Base-by-base conservation (phyloP, 2,888 invertebrate species). In the Podotricha telesiphe region DNA sequence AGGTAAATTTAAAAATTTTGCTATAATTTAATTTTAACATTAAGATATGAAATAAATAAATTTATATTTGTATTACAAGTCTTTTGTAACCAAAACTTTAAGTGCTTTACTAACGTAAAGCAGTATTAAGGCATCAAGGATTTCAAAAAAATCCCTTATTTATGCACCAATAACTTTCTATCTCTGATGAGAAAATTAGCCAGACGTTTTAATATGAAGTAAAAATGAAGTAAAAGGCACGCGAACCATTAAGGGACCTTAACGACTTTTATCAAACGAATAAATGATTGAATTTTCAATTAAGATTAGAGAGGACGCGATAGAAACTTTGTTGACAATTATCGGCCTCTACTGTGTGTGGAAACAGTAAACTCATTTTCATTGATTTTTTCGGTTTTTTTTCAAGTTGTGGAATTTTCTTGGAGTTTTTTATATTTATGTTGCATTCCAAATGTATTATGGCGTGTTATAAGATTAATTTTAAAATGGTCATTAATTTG, bases 231-330 rank as follows among this genome's bases (percentile, higher is more conserved):
- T 81, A 83, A 86, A 85, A 82, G 80, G 80, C 82, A 86, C 81
- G 83, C 82, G 73, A 84, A 77, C 87, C 85, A 87, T 90, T 89
- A 86, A 84, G 84, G 82, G 84, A 80, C 83, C 81, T 82, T 90
- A 89, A 89, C 87, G 88, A 89, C 82, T 83, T 78, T 82, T 85
- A 86, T 88, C 84, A 85, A 86, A 88, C 91, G 87, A 91, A 91
- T 90, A 89, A 90, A 89, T 91, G 86, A 91, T 91, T 89, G 88
- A 90, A 90, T 91, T 91, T 89, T 88, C 87, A 89, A 90, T 90
- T 89, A 89, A 90, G 88, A 89, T 90, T 88, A 86, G 80, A 84
- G 80, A 76, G 80, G 82, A 83, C 76, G 80, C 77, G 79, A 77
- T 77, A 79, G 73, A 77, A 87, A 88, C 81, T 87, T 87, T 85